Evolutionary conservation across 2,113 vertebrate genomes (phyloP).

Genomic region (Trematocara unimaculatum): DNA sequence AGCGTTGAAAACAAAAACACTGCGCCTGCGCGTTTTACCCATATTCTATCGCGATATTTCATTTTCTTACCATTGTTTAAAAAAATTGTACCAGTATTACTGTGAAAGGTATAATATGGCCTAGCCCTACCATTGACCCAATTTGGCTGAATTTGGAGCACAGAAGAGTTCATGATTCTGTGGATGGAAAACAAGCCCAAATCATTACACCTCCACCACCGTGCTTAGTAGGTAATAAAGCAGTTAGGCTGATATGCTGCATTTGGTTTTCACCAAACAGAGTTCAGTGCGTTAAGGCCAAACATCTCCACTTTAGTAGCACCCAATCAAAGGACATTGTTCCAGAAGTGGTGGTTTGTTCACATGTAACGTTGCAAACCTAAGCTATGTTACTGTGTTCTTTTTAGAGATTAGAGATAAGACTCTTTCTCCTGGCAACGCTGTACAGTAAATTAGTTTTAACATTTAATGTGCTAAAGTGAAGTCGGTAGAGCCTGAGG

Average conservation of each 20-base stretch:
- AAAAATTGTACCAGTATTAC: neutral
- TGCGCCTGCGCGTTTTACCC: accelerated
- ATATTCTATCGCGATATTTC: neutral
- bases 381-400: neutral
- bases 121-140: neutral
- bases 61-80: neutral
- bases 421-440: neutral
- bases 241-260: neutral
- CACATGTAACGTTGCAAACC: neutral
- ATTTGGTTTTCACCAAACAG: neutral
- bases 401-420: neutral
- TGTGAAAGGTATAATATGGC: neutral
- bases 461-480: neutral
- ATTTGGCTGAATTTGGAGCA: neutral
- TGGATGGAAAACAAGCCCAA: neutral
- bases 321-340: neutral
- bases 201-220: neutral
- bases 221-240: neutral
- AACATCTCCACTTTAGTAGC: neutral
- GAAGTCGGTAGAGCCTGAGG: neutral
- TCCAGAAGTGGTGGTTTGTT: neutral
- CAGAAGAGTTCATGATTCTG: neutral
- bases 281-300: neutral
- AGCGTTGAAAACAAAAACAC: neutral
- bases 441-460: neutral